Percentiles rank a stretch among this genome's conserved stretches.
Evolutionary conservation across 2,113 vertebrate species (phyloP).

Genomic region (Aphyosemion australe): DNA sequence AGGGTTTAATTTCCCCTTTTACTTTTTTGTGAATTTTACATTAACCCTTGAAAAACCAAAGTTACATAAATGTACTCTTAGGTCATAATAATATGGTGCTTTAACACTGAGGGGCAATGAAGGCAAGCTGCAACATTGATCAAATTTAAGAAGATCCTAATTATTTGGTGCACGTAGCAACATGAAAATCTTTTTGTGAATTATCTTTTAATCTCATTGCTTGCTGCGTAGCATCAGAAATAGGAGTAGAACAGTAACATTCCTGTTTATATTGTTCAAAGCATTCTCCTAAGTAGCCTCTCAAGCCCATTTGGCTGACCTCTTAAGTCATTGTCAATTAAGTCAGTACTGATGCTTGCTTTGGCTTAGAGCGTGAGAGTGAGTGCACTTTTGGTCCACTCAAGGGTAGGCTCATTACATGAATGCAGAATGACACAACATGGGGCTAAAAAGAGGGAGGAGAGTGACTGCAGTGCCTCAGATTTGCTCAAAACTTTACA

Average conservation of each 20-base stretch:
- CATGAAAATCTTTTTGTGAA: neutral
- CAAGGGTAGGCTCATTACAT: slow-evolving; percentile 11
- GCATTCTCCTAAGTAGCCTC: slow-evolving; percentile 15
- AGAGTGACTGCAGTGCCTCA: slow-evolving; percentile 1
- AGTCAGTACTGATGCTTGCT: slow-evolving; percentile 28
- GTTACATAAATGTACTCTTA: too few relatives aligned
- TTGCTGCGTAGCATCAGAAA: neutral
- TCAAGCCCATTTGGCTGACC: slow-evolving; percentile 26
- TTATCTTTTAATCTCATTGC: neutral
- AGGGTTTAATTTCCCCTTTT: too few relatives aligned
- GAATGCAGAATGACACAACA: slow-evolving; percentile 22
- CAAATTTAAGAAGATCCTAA: too few relatives aligned
- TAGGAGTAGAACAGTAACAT: neutral
- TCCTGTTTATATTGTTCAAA: slow-evolving; percentile 10
- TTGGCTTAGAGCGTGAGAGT: slow-evolving; percentile 11
- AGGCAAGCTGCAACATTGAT: too few relatives aligned
- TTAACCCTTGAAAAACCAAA: too few relatives aligned
- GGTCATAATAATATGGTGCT: too few relatives aligned
- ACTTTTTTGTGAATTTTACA: too few relatives aligned
- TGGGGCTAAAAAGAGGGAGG: slow-evolving; percentile 5
- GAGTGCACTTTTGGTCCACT: slow-evolving; percentile 32
- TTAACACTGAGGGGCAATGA: too few relatives aligned
- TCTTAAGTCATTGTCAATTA: slow-evolving; percentile 53
- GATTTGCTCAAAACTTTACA: slow-evolving; percentile 2
- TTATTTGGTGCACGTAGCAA: too few relatives aligned